These are phyloP conservation scores for Mus pahari DNA, from an alignment of 2,113 vertebrate species.

Conservation along the genomic window DNA sequence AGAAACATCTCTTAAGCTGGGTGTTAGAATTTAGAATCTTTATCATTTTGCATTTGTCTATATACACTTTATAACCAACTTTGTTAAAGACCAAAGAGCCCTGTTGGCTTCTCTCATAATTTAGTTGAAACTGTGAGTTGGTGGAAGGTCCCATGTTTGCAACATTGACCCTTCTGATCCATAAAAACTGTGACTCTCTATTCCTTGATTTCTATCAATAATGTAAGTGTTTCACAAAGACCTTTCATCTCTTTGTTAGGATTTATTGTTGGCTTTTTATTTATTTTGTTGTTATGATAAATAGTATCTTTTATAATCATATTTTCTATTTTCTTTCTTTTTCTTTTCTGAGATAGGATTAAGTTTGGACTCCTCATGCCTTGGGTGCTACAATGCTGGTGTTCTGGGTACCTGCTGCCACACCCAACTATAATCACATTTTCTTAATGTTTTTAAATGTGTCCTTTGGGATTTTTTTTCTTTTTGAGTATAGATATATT, in stretches of 20 bases:
- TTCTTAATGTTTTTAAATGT: constrained; percentile 30
- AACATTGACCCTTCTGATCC: not conserved
- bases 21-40: not conserved
- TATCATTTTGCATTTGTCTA: not conserved
- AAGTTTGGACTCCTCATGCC: not conserved
- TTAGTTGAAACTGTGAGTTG: not conserved
- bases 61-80: constrained; percentile 1
- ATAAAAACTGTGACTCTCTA: not conserved
- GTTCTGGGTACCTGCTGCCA: not conserved
- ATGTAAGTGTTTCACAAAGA: not conserved
- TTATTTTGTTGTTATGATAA: not conserved
- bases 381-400: not conserved
- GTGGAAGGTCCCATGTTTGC: not conserved
- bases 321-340: not conserved
- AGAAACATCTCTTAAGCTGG: not conserved
- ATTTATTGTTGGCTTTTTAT: not conserved
- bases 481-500: not conserved
- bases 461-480: not conserved
- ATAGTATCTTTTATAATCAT: not conserved
- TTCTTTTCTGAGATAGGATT: not conserved
- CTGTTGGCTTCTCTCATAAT: not conserved
- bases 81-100: not conserved
- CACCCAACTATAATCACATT: not conserved
- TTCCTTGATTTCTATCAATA: not conserved
- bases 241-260: not conserved